Percentiles rank a stretch among this genome's conserved stretches.
These are phyloP conservation scores for Trigoniulus corallinus DNA, from an alignment of 1,140 invertebrate genomes.

Conservation along the genomic window DNA sequence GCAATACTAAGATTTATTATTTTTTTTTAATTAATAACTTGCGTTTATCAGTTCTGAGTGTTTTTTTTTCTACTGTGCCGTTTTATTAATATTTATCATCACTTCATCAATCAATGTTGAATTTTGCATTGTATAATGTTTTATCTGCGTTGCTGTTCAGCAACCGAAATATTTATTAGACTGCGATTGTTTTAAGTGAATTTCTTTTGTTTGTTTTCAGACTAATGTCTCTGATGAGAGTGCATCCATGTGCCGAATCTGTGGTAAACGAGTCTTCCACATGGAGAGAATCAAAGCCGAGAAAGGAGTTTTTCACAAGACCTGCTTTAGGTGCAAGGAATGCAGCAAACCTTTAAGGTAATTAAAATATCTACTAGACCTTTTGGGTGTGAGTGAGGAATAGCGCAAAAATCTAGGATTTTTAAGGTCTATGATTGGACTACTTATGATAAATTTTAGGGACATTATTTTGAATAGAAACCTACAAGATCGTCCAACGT, in stretches of 20 bases:
- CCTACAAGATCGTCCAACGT: background rate
- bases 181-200: too few relatives aligned
- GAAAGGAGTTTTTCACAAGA: constrained; percentile 70
- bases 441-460: background rate
- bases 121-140: too few relatives aligned
- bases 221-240: constrained; percentile 10
- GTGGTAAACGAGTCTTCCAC: constrained; percentile 75
- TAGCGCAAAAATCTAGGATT: background rate
- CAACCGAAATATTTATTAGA: too few relatives aligned
- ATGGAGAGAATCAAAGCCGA: constrained; percentile 87
- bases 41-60: too few relatives aligned
- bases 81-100: too few relatives aligned
- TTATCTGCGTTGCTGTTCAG: too few relatives aligned
- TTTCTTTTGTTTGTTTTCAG: too few relatives aligned
- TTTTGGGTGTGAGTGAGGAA: background rate
- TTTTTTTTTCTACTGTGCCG: too few relatives aligned
- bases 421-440: background rate
- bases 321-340: constrained; percentile 75
- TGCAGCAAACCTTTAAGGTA: constrained; percentile 76
- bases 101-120: too few relatives aligned
- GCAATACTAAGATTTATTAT: too few relatives aligned
- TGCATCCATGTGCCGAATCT: constrained; percentile 46
- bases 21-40: too few relatives aligned
- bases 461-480: background rate
- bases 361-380: constrained; percentile 24